phyloP scores from a whole-genome alignment of 2,113 vertebrate genomes.

The Ictalurus furcatus region DNA sequence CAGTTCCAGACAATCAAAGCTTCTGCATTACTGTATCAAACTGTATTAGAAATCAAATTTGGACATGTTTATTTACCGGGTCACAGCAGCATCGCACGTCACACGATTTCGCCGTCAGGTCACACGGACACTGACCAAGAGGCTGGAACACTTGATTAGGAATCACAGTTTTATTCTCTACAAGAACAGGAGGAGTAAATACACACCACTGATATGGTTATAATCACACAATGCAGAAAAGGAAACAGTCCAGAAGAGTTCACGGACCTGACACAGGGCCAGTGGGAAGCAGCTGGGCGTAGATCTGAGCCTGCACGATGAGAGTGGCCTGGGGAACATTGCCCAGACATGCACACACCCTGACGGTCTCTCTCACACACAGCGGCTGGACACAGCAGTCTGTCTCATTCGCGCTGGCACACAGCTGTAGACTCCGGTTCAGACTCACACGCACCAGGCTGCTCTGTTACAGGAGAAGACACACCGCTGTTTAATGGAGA shows the following conservation, averaged over 20 bases:
- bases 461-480: conserved; percentile 66
- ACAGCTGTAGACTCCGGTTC: conserved; percentile 68
- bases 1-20: background rate
- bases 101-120: conserved; percentile 79
- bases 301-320: conserved; percentile 84
- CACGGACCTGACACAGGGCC: conserved; percentile 73
- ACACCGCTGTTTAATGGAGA: background rate
- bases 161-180: conserved; percentile 82
- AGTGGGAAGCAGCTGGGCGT: conserved; percentile 70
- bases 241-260: background rate
- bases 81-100: conserved; percentile 94
- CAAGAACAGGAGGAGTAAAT: conserved; percentile 27
- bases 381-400: conserved; percentile 73
- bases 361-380: conserved; percentile 80
- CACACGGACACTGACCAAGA: conserved; percentile 89
- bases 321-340: conserved; percentile 68
- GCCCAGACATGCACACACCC: conserved; percentile 77
- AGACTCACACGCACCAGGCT: conserved; percentile 70
- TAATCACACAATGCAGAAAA: background rate
- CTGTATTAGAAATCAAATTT: background rate
- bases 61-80: conserved; percentile 68
- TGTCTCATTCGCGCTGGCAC: conserved; percentile 65
- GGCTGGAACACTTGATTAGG: conserved; percentile 87
- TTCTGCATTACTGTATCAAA: background rate
- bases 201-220: background rate